Percentiles rank a stretch among this genome's conserved stretches.
Evolutionary conservation across 2,888 invertebrate species (phyloP).

Genomic region (Rhimphoctona megacephalus): DNA sequence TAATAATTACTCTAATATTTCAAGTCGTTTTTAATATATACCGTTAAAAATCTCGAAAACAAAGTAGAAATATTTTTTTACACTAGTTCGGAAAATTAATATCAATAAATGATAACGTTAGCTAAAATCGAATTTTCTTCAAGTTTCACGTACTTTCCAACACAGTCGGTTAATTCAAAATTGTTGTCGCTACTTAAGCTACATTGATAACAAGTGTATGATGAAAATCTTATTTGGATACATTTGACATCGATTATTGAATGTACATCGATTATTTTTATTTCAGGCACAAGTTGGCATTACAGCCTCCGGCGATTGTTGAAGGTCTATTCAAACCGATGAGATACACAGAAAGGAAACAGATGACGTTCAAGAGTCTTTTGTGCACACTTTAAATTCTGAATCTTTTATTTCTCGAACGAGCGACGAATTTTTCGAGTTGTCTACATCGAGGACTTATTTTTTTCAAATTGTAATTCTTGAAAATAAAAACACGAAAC

Average conservation of each 20-base stretch:
- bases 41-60: too few species aligned
- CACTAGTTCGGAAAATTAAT: too few species aligned
- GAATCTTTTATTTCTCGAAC: constrained; percentile 44
- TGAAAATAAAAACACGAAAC: too few species aligned
- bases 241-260: background rate
- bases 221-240: too few species aligned
- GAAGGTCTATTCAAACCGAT: constrained; percentile 31
- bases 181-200: too few species aligned
- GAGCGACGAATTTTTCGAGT: constrained; percentile 18
- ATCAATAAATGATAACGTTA: background rate
- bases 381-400: background rate
- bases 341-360: constrained; percentile 9
- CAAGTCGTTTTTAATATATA: background rate
- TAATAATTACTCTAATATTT: background rate
- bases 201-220: too few species aligned
- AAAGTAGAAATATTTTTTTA: too few species aligned
- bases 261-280: too few species aligned
- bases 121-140: background rate
- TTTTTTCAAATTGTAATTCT: background rate
- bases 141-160: too few species aligned
- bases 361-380: constrained; percentile 32
- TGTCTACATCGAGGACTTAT: background rate
- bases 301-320: constrained; percentile 47
- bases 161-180: too few species aligned
- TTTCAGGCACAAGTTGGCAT: too few species aligned